phyloP scores from a whole-genome alignment of 2,113 vertebrate species.

The Trematomus loennbergii region DNA sequence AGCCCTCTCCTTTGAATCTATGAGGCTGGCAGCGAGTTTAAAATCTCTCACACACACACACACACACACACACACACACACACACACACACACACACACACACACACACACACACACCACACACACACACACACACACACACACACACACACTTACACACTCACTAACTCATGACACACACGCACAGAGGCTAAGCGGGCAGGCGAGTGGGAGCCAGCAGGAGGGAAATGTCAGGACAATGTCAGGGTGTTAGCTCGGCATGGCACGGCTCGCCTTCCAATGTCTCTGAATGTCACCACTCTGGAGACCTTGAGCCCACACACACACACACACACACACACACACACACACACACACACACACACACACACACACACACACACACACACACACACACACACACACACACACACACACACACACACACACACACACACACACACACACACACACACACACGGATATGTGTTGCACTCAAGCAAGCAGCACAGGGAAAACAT shows the following conservation, averaged over 20 bases:
- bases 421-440: constrained; percentile 23
- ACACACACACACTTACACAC: background rate
- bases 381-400: constrained; percentile 23
- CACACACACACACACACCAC: too few relatives aligned
- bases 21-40: constrained; percentile 18
- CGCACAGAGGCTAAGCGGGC: constrained; percentile 20
- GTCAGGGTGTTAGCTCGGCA: constrained; percentile 66
- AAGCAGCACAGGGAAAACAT: constrained; percentile 24
- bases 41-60: constrained; percentile 13
- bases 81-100: too few relatives aligned
- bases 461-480: too few relatives aligned
- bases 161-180: background rate
- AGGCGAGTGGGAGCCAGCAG: constrained; percentile 43
- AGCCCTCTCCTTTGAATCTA: constrained; percentile 27
- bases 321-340: too few relatives aligned
- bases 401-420: constrained; percentile 22
- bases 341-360: constrained; percentile 9
- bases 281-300: constrained; percentile 75
- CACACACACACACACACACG: constrained; percentile 28
- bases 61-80: too few relatives aligned
- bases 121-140: too few relatives aligned
- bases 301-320: constrained; percentile 58
- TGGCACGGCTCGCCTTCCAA: constrained; percentile 44
- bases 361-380: constrained; percentile 23
- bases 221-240: constrained; percentile 76